Conservation (phyloP, 2,797 vertebrate genomes). For the Falco novaeseelandiae region DNA sequence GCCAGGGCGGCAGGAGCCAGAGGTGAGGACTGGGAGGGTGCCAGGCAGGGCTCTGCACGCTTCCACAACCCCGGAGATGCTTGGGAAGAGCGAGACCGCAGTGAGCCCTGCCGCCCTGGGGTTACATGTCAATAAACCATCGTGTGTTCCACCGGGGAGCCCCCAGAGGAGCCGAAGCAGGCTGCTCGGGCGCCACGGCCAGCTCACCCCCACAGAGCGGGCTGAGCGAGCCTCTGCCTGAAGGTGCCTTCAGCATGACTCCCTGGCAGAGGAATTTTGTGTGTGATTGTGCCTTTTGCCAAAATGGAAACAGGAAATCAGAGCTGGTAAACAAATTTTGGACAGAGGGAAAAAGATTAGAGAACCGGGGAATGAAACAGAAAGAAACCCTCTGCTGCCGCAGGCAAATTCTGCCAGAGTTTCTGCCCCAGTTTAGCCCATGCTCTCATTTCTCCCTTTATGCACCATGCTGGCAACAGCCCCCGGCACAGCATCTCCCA, state of each 20-base stretch:
- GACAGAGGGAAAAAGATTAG: not conserved
- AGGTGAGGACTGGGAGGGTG: not conserved
- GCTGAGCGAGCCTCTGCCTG: not conserved
- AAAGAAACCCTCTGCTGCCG: not conserved
- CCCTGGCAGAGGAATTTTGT: no score
- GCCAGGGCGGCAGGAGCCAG: not conserved
- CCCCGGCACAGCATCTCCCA: not conserved
- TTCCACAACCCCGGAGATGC: no score
- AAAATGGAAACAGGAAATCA: not conserved
- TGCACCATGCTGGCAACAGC: not conserved
- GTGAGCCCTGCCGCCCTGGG: not conserved
- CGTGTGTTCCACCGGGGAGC: not conserved
- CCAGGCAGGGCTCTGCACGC: not conserved
- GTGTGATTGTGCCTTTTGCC: not conserved
- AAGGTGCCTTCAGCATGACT: not conserved
- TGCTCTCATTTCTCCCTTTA: not conserved
- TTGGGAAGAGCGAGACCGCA: rapidly evolving
- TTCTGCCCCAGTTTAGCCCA: not conserved
- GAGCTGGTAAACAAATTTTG: not conserved
- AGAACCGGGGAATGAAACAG: not conserved
- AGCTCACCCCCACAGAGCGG: not conserved
- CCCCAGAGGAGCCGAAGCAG: not conserved
- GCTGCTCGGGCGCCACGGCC: not conserved
- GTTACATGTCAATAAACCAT: not conserved
- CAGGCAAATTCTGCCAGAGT: not conserved